Conservation (phyloP, 2,113 vertebrate genomes). For the Tupaia tana region DNA sequence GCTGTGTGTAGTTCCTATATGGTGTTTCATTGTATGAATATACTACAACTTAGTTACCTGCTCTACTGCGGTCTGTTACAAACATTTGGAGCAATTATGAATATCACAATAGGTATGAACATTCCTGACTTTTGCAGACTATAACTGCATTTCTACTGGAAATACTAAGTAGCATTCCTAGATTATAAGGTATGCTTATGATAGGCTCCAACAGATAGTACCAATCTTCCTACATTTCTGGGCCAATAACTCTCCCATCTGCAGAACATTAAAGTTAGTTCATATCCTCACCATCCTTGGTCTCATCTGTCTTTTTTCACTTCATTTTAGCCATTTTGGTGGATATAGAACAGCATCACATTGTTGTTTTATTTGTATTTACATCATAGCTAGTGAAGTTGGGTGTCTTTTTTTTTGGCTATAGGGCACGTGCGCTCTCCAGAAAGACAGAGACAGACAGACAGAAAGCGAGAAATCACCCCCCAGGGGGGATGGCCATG, state of each 20-base stretch:
- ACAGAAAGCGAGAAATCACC: too few relatives aligned
- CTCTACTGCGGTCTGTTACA: neutral
- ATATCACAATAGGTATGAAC: neutral
- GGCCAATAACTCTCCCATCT: neutral
- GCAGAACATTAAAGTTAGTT: neutral
- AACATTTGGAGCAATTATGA: neutral
- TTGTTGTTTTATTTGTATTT: neutral
- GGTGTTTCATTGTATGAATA: neutral
- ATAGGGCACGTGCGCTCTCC: too few relatives aligned
- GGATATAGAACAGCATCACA: neutral
- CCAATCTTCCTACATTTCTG: neutral
- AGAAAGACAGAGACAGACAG: too few relatives aligned
- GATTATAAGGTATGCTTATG: neutral
- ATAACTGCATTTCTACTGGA: neutral
- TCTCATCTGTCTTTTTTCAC: neutral
- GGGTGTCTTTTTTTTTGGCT: neutral
- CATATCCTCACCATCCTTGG: neutral
- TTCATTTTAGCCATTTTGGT: neutral
- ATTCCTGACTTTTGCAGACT: neutral
- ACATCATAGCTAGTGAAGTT: neutral
- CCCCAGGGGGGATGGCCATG: too few relatives aligned
- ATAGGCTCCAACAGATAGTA: neutral
- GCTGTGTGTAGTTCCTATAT: neutral
- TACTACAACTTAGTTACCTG: neutral
- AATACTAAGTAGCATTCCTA: neutral